These are phyloP conservation scores for Axea sp. DNA, from an alignment of 2,888 invertebrate genomes.

Conservation along the genomic window DNA sequence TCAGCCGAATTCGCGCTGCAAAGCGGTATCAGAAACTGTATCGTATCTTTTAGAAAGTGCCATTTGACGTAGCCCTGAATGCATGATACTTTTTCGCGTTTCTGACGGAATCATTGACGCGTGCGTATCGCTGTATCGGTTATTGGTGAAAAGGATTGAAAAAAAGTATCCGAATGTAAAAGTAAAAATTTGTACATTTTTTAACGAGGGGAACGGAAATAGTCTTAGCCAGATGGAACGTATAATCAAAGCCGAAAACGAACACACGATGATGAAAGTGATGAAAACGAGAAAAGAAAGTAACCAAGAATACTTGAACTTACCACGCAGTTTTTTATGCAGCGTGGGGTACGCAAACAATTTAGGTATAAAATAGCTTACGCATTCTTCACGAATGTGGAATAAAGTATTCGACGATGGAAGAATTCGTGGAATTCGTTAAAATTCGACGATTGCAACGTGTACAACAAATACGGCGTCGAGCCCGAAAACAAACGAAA, in stretches of 20 bases:
- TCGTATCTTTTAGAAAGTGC: constrained; percentile 32
- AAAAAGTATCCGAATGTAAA: too few species aligned
- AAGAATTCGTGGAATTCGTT: constrained; percentile 43
- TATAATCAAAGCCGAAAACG: too few species aligned
- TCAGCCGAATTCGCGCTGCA: constrained; percentile 11
- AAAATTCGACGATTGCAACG: constrained; percentile 35
- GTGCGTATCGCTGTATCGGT: constrained; percentile 40
- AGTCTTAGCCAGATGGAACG: too few species aligned
- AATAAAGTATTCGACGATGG: constrained; percentile 35
- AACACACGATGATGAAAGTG: too few species aligned
- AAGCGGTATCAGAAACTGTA: constrained; percentile 21
- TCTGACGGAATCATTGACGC: constrained; percentile 23
- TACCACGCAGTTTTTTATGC: constrained; percentile 22
- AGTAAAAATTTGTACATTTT: too few species aligned
- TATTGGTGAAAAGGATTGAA: too few species aligned
- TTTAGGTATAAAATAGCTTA: constrained; percentile 38
- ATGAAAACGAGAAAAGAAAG: too few species aligned
- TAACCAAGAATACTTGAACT: constrained; percentile 43
- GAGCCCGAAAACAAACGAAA: background rate
- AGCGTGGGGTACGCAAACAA: constrained; percentile 37
- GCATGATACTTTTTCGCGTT: constrained; percentile 25
- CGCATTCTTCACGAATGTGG: constrained; percentile 37
- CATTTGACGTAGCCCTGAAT: constrained; percentile 20
- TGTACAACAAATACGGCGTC: constrained; percentile 7
- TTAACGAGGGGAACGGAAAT: too few species aligned